Conservation (phyloP, 2,797 vertebrate genomes). For the Alcedo quadribrachys region DNA sequence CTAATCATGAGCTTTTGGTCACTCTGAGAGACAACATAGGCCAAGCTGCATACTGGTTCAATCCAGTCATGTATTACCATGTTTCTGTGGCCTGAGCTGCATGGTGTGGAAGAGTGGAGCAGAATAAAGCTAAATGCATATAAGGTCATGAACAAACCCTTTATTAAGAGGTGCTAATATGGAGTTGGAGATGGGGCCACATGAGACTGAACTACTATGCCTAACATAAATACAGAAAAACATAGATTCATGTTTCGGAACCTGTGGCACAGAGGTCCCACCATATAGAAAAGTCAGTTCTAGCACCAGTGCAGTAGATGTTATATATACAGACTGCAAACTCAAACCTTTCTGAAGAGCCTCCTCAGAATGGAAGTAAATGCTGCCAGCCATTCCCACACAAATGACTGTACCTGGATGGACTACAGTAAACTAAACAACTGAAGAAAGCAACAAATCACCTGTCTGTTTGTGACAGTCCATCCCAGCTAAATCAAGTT, state of each 20-base stretch:
- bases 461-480: constrained; percentile 60
- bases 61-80: accelerated
- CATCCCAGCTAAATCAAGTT: constrained; percentile 71
- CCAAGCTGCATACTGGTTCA: background rate
- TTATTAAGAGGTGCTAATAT: background rate
- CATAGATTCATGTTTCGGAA: background rate
- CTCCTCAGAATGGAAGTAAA: background rate
- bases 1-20: background rate
- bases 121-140: background rate
- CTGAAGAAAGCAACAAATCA: constrained; percentile 66
- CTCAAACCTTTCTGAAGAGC: background rate
- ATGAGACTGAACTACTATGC: background rate
- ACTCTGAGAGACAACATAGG: background rate
- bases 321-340: background rate
- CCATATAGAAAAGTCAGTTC: background rate
- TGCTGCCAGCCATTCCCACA: background rate
- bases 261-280: accelerated
- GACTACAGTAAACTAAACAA: constrained; percentile 50
- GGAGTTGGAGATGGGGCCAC: background rate
- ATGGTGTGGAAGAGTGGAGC: background rate
- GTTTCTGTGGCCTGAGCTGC: background rate
- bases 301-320: background rate
- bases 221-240: background rate
- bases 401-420: constrained; percentile 10
- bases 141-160: accelerated